Evolutionary conservation across 2,113 vertebrate species (phyloP), one percentile per base, ranked within the genome.

Genomic region (Tyto alba): DNA sequence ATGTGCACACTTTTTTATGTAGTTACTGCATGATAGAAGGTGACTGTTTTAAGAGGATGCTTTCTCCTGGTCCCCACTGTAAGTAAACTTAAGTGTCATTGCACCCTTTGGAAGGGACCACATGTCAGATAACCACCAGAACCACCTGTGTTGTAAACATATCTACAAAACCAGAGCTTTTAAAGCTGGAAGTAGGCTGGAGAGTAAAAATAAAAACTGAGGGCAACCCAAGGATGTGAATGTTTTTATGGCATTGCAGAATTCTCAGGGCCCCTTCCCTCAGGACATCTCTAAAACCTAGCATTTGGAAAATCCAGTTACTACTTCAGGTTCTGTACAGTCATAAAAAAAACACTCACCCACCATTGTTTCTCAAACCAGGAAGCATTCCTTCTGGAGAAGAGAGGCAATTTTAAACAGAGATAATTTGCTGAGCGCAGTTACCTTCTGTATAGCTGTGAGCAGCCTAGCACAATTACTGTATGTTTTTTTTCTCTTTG

Each of bases 251-350:
- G 21, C 34, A 43, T 16, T 38, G 32, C 10, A 27, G 32, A 87
- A 91, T 93, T 88, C 92, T 97, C 95, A 86, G 96, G 87, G 36
- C 52, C 13, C 14, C 10, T 93, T 96, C 36, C 62, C 43, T 91
- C 73, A 84, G 74, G 52, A 50, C 40, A 47, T 16, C 23, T 92
- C 64, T 53, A 64, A 82, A 81, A 75, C 40, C 11, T 64, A 27
- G 34, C 11, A 22, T 64, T 75, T 87, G 29, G 38, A 75, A 90
- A 81, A 89, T 68, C 7, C 52, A 79, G 19, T 59, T 53, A 26
- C 36, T 89, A n/a, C 29, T 94, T 69, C 59, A 90, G 43, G 56
- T 90, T 87, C 52, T 80, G n/a, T 63, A 27, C 32, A 74, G 72
- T 67, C 38, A 47, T 81, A 45, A 45, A 45, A 45, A 17, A 48